A percentile compares a stretch with the other conserved stretches of the same genome.
Conservation (phyloP, 1,140 invertebrate genomes). For the Leptinotarsa undecemlineata region DNA sequence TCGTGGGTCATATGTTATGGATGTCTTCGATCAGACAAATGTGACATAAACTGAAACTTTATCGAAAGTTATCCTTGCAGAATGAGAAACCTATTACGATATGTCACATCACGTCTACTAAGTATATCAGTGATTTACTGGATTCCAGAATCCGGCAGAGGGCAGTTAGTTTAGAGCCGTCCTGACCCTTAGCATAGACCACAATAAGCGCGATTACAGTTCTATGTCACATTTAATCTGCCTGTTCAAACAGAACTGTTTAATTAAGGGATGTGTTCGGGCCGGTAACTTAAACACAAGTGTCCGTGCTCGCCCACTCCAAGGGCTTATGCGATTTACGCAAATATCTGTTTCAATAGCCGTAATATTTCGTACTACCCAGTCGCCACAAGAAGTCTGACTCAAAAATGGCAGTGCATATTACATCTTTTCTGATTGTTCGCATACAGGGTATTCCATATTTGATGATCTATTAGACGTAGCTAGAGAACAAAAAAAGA, state of each 20-base stretch:
- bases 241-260: constrained; percentile 57
- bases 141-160: constrained; percentile 12
- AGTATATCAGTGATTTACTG: constrained; percentile 23
- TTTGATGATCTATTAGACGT: no score
- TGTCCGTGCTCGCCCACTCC: constrained; percentile 47
- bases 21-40: no score
- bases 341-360: constrained; percentile 39
- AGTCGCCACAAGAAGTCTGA: neutral
- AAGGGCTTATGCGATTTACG: constrained; percentile 47
- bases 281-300: constrained; percentile 56
- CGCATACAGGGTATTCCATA: no score
- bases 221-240: constrained; percentile 58
- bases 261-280: constrained; percentile 57
- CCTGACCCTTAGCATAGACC: constrained; percentile 46
- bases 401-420: neutral
- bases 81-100: neutral
- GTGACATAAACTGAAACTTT: neutral
- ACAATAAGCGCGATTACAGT: constrained; percentile 58
- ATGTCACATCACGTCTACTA: neutral
- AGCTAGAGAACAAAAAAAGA: no score
- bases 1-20: no score
- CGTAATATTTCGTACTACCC: neutral
- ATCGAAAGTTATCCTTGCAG: neutral
- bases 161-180: constrained; percentile 27
- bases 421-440: no score